phyloP scores from a whole-genome alignment of 2,113 vertebrate genomes.

The Lota lota region DNA sequence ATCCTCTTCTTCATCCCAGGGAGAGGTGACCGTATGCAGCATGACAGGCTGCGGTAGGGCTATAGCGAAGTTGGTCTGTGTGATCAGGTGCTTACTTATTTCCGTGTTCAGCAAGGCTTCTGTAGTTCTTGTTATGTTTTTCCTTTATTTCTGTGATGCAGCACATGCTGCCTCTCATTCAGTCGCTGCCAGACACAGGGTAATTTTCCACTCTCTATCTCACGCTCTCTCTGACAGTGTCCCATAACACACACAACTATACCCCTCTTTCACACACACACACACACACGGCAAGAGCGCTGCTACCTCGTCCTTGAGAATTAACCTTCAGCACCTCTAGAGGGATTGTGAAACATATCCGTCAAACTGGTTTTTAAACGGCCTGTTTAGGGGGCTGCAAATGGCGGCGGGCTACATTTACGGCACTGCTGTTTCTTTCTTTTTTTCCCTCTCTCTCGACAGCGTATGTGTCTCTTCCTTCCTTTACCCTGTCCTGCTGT shows the following conservation, averaged over 20 bases:
- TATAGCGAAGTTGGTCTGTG: not conserved
- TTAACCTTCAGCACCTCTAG: conserved; percentile 25
- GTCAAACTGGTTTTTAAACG: conserved; percentile 11
- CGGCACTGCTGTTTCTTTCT: not conserved
- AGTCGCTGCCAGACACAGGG: not conserved
- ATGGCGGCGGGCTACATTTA: not conserved
- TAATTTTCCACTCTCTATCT: conserved; percentile 1
- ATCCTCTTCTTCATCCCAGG: not conserved
- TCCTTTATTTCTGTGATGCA: not conserved
- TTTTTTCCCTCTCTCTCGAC: conserved; percentile 8
- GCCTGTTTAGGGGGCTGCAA: not conserved
- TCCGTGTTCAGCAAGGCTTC: conserved; percentile 1
- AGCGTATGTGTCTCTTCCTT: not conserved
- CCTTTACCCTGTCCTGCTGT: conserved; percentile 18
- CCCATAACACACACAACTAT: too few species aligned
- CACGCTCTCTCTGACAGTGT: too few species aligned
- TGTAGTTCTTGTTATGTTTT: not conserved
- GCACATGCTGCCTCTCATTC: conserved; percentile 11
- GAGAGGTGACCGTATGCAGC: too few species aligned
- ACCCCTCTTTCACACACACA: too few species aligned
- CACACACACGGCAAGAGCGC: conserved; percentile 21
- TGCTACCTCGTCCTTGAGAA: conserved; percentile 43
- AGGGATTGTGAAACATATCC: conserved; percentile 23
- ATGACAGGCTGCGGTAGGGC: too few species aligned
- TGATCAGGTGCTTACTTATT: not conserved